Evolutionary conservation across 2,797 vertebrate genomes (phyloP), one percentile per base, ranked within the genome.

Genomic region (Etheostoma perlongum): DNA sequence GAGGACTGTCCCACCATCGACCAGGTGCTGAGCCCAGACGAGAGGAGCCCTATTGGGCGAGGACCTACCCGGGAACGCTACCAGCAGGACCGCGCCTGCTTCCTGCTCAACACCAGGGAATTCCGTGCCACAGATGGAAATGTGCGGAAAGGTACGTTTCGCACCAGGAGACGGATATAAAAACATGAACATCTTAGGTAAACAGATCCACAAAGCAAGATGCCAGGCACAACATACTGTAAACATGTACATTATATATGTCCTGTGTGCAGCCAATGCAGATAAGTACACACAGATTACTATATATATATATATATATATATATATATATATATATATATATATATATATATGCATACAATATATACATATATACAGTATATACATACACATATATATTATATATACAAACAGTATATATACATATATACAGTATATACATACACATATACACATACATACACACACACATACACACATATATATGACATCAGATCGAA

Each of bases 1-100:
- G 97, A 98, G 92, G 97, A 98, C 94, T 98, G 97, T 86, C 97
- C 97, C 6, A 97, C 96, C 82, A 98, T 98, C 21, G 97, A 98
- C 94, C 97, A 98, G 93, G 96, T 97, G 84, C 91, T 97, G 80
- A 97, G 96, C 76, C 97, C 96, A 0, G 97, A 98, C 67, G 96
- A 98, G 90, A 95, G 96, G 90, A 97, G 96, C 85, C 97, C 97
- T 1, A 85, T 94, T 4, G 93, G 92, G 64, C 91, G 91, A 53
- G 92, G 92, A 30, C 86, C 84, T 3, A 95, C 94, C 54, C 95
- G 96, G 62, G 96, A 97, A 75, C 95, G 96, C 72, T 97, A 96
- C 84, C 96, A 96, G 91, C 96, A 97, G 78, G 97, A 98, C 92
- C 94, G 96, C 11, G 97, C 97, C 86, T 98, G 97, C 94, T 98